Evolutionary conservation across 2,113 vertebrate species (phyloP), one percentile per base, ranked within the genome.

Genomic region (Podarcis raffonei): DNA sequence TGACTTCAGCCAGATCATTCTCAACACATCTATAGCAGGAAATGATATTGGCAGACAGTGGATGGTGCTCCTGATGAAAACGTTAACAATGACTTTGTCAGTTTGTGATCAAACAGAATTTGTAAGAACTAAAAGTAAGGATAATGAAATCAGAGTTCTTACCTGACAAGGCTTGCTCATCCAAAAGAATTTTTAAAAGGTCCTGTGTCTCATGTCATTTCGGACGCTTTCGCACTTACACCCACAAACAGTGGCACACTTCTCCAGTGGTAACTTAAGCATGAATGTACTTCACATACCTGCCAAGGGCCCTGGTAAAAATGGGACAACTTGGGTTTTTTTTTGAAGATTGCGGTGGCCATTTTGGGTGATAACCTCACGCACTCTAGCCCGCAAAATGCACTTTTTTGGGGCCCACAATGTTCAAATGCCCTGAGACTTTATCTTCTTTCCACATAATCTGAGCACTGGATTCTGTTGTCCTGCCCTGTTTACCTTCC

Each of bases 31-130:
- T 76, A 77, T 92, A 69, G 69, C 0, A 0, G 77, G 39, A 62
- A 86, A 83, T 0, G 0, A 72, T 69, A 74, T n/a, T 69, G 25
- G 62, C 23, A 68, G 42, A n/a, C 15, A 83, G 53, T 8, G 48
- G 89, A 82, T 0, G 30, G 8, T 25, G 20, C 39, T 79, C 35
- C 83, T 93, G 78, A 62, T 42, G 81, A 30, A 65, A 37, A 16
- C 89, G 53, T 2, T 87, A 35, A 42, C 87, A 59, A 88, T 65
- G 82, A 90, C 37, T 8, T 53, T 48, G 57, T 95, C 88, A 96
- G 79, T 76, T 92, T 81, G 5, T 5, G 5, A 22, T 83, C 66
- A 88, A 91, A 84, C 23, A 83, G 89, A 89, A 87, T 32, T 25
- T 0, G 75, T 48, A 3, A 78, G 86, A 92, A 90, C 0, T 0